Percentiles rank a stretch among this genome's conserved stretches.
Conservation (phyloP, 1,140 invertebrate genomes). For the Drosophila nasuta region DNA sequence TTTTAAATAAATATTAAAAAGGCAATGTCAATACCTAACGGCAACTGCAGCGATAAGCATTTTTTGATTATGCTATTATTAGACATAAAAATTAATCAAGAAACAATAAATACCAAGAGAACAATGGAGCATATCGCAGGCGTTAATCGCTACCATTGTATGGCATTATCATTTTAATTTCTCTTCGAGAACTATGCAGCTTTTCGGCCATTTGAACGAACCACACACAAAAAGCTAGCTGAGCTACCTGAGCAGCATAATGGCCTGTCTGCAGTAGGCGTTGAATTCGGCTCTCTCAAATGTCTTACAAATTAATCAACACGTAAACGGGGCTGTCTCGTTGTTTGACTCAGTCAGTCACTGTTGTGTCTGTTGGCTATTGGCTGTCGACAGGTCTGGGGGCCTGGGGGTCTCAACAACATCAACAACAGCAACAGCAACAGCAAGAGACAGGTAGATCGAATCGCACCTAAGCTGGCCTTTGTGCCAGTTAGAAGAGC, state of each 20-base stretch:
- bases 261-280: conserved; percentile 52
- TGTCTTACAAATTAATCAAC: conserved; percentile 78
- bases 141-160: conserved; percentile 35
- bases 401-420: neutral
- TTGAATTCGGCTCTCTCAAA: conserved; percentile 52
- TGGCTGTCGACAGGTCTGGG: conserved; percentile 35
- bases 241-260: conserved; percentile 40
- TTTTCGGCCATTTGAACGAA: conserved; percentile 16
- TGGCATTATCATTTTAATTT: conserved; percentile 38
- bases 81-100: conserved; percentile 70
- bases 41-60: conserved; percentile 32
- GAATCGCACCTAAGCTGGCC: conserved; percentile 49
- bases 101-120: conserved; percentile 40
- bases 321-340: conserved; percentile 60
- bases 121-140: conserved; percentile 43
- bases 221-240: neutral
- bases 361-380: neutral
- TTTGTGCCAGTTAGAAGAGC: conserved; percentile 64
- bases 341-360: neutral
- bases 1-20: conserved; percentile 43
- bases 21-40: conserved; percentile 38
- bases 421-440: no score
- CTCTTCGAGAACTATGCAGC: conserved; percentile 26
- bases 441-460: conserved; percentile 20
- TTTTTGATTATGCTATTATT: conserved; percentile 42